Evolutionary conservation across 2,888 invertebrate species (phyloP).

Genomic region (Mantis religiosa): DNA sequence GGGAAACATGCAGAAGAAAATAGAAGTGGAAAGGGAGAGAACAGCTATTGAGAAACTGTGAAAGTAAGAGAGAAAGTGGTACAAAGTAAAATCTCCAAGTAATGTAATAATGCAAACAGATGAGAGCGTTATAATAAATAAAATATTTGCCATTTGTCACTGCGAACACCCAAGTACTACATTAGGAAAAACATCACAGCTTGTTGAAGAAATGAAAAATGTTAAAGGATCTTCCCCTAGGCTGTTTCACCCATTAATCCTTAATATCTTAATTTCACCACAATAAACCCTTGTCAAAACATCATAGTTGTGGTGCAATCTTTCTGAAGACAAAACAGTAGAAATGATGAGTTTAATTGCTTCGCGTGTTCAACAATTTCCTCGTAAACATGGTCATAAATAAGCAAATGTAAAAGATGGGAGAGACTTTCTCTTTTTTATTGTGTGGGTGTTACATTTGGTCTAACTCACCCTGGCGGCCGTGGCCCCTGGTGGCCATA

Average conservation of each 20-base stretch:
- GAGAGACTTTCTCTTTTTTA: background rate
- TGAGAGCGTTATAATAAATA: no score
- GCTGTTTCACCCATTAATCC: background rate
- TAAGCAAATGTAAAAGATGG: background rate
- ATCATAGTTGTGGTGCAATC: background rate
- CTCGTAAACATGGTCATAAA: background rate
- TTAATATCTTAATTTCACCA: background rate
- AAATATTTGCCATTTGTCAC: no score
- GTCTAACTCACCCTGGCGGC: background rate
- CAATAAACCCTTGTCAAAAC: background rate
- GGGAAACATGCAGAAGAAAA: background rate
- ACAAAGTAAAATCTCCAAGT: background rate
- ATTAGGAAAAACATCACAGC: no score
- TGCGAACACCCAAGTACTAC: no score
- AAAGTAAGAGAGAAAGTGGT: background rate
- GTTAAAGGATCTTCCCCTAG: no score
- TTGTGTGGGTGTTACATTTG: background rate
- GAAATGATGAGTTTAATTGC: background rate
- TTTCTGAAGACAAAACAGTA: background rate
- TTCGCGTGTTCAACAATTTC: background rate
- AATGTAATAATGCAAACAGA: background rate
- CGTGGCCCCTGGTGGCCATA: background rate
- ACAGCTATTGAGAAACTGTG: background rate
- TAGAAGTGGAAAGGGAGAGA: background rate
- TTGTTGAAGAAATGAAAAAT: no score